A percentile compares a stretch with the other conserved stretches of the same genome.
These are phyloP conservation scores for Chromoteleia sp. DNA, from an alignment of 2,888 invertebrate genomes.

Conservation along the genomic window DNA sequence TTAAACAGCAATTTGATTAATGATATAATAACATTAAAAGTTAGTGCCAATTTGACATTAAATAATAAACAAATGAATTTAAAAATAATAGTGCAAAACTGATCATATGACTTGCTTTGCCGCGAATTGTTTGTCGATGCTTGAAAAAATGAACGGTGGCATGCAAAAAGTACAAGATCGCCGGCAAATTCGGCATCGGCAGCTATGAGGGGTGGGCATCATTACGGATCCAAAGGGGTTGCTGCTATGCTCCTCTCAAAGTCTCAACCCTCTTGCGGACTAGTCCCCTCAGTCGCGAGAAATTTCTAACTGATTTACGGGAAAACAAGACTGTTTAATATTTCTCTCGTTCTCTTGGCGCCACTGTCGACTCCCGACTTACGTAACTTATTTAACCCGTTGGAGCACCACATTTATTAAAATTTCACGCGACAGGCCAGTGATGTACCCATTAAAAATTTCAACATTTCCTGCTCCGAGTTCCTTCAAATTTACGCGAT, in stretches of 20 bases:
- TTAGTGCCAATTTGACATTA: too few relatives aligned
- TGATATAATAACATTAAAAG: too few relatives aligned
- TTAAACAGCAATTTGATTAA: too few relatives aligned
- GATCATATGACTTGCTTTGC: too few relatives aligned
- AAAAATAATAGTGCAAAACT: too few relatives aligned
- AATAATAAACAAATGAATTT: too few relatives aligned
- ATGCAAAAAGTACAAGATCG: constrained; percentile 63
- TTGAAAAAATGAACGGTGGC: background rate
- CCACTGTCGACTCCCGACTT: constrained; percentile 78
- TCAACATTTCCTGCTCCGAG: constrained; percentile 64
- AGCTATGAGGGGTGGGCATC: constrained; percentile 74
- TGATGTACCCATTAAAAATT: constrained; percentile 72
- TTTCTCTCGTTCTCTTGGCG: constrained; percentile 82
- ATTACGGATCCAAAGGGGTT: constrained; percentile 79
- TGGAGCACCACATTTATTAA: constrained; percentile 75
- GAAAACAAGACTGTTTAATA: constrained; percentile 84
- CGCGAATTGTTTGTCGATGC: background rate
- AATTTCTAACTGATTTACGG: constrained; percentile 84
- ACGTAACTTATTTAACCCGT: constrained; percentile 74
- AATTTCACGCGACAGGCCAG: constrained; percentile 75
- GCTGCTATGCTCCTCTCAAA: constrained; percentile 68
- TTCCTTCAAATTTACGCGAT: constrained; percentile 70
- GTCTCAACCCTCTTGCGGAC: constrained; percentile 76
- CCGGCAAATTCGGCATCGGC: constrained; percentile 61
- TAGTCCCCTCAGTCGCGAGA: constrained; percentile 75